Evolutionary conservation across 1,140 invertebrate species (phyloP).

Genomic region (Sogatella furcifera): DNA sequence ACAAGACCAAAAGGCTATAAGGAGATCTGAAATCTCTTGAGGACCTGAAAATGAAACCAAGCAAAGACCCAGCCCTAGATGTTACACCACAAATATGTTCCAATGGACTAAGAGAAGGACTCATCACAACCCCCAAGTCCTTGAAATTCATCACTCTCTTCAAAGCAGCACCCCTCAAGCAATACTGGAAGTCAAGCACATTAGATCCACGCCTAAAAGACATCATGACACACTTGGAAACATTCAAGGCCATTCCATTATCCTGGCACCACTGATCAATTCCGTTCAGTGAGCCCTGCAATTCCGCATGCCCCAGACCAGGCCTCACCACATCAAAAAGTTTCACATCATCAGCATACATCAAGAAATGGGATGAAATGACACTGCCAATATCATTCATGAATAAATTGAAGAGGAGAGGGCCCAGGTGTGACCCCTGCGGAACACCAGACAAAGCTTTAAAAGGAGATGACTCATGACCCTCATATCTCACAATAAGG

Average conservation of each 20-base stretch:
- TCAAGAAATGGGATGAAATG: background rate
- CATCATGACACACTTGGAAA: background rate
- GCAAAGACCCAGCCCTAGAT: too few relatives aligned
- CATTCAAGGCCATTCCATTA: background rate
- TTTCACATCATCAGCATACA: slow-evolving; percentile 6
- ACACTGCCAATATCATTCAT: slow-evolving; percentile 5
- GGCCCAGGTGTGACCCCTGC: too few relatives aligned
- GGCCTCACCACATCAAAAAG: background rate
- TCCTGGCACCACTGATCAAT: background rate
- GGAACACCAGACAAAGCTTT: too few relatives aligned
- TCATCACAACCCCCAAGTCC: too few relatives aligned
- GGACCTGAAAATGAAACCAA: too few relatives aligned
- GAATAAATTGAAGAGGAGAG: slow-evolving; percentile 4
- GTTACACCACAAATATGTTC: too few relatives aligned
- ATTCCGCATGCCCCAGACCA: background rate
- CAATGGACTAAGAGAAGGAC: too few relatives aligned
- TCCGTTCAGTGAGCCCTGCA: background rate
- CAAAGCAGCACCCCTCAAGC: background rate
- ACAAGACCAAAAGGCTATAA: too few relatives aligned
- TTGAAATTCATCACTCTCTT: too few relatives aligned
- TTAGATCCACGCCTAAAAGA: background rate
- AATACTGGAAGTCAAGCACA: background rate
- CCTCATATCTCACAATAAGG: too few relatives aligned
- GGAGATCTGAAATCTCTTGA: too few relatives aligned
- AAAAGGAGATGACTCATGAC: too few relatives aligned